Base-by-base conservation (phyloP, 2,888 invertebrate genomes). In the Arrhopalites spinosus region DNA sequence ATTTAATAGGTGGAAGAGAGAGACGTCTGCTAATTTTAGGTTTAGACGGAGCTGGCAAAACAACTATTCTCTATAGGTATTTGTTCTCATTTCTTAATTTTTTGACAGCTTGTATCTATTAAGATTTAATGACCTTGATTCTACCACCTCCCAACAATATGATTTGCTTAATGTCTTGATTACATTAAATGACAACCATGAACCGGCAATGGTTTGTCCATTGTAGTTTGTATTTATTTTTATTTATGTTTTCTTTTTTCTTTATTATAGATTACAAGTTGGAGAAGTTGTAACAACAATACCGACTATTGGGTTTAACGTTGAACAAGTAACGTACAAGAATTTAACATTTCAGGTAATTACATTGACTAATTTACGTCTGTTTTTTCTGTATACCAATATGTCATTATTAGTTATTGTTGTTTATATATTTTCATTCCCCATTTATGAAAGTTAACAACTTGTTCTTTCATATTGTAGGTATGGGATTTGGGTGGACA, bases 291-390 rank as follows among this genome's bases (percentile, higher is more conserved):
- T 82, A 13, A 98, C 98, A 69, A 98, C 98, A 47, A 98, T 94
- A 87, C 95, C 98, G 80, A 98, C 99, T 13, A 99, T 99, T 86
- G 99, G 93, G 15, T 99, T 99, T 87, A 99, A 99, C 88, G 99
- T 98, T 83, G 98, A 98, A 87, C 98, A 98, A 90, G 98, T 98
- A 77, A 95, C 95, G 83, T 98, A 97, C 86, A 98, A 98, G 89
- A 99, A 99, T 89, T 90, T 99, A 81, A 99, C 98, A 88, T 99
- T 99, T 86, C 98, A 98, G 91, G 97, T 81, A 59, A 53, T n/a
- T n/a, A n/a, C n/a, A n/a, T n/a, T n/a, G n/a, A n/a, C n/a, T n/a
- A n/a, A n/a, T n/a, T n/a, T n/a, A n/a, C n/a, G n/a, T n/a, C n/a
- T n/a, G n/a, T n/a, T n/a, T n/a, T 45, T 45, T 45, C 45, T n/a